These are phyloP conservation scores for Lithophane socia DNA, from an alignment of 2,888 invertebrate genomes.

Conservation along the genomic window DNA sequence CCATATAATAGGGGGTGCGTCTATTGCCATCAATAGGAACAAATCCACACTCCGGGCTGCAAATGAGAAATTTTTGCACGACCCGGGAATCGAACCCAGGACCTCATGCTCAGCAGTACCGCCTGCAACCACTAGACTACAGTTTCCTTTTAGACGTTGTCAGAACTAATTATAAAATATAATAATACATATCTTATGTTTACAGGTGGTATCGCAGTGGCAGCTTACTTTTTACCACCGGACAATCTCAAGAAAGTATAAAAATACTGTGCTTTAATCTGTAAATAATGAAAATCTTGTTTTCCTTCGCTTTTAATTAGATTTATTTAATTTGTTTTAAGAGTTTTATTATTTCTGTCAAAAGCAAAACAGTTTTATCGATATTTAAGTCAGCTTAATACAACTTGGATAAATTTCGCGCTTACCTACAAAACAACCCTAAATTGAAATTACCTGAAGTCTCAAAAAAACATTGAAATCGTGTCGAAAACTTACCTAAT, in stretches of 20 bases:
- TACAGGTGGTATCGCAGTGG: conserved; percentile 51
- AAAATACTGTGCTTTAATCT: not conserved
- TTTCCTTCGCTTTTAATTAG: not conserved
- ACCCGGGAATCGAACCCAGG: no score
- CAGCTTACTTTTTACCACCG: conserved; percentile 50
- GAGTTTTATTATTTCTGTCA: not conserved
- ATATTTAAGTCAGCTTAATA: not conserved
- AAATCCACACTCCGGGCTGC: no score
- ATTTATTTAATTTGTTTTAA: not conserved
- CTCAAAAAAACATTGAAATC: conserved; percentile 41
- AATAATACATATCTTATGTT: not conserved
- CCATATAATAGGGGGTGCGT: no score
- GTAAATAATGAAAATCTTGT: not conserved
- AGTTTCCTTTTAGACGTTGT: not conserved
- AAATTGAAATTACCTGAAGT: conserved; percentile 1
- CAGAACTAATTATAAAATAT: not conserved
- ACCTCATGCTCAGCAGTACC: no score
- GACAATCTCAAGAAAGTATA: conserved; percentile 31
- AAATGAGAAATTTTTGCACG: no score
- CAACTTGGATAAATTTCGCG: not conserved
- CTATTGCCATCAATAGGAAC: no score
- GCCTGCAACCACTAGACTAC: no score
- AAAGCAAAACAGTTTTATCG: no score
- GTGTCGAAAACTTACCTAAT: conserved; percentile 44
- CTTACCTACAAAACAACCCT: not conserved